Evolutionary conservation across 2,888 invertebrate genomes (phyloP).

Genomic region (Coelinius sp.): DNA sequence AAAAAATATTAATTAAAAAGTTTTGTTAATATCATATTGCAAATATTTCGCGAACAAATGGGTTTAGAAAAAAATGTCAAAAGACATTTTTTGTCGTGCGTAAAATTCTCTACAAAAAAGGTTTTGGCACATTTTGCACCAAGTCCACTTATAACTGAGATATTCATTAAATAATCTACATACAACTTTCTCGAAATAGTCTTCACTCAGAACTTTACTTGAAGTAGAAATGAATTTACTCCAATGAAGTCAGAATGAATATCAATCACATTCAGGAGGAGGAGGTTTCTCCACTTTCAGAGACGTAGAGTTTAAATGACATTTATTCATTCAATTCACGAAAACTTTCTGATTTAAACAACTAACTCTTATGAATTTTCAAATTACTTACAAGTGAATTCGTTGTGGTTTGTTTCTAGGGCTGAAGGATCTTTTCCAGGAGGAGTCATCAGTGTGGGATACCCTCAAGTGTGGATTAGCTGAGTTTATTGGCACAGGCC

Average conservation of each 20-base stretch:
- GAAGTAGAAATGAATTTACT: not conserved
- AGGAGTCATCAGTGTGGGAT: constrained; percentile 53
- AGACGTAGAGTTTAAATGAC: not conserved
- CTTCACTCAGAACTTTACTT: not conserved
- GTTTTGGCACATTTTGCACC: too few species aligned
- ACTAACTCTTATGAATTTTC: not conserved
- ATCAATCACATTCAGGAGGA: not conserved
- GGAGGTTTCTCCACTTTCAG: not conserved
- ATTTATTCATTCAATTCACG: not conserved
- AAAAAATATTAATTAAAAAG: too few species aligned
- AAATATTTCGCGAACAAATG: too few species aligned
- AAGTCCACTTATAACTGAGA: too few species aligned
- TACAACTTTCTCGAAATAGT: not conserved
- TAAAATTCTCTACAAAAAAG: too few species aligned
- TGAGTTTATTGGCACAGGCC: constrained; percentile 79
- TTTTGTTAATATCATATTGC: too few species aligned
- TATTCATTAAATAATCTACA: not conserved
- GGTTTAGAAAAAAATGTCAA: too few species aligned
- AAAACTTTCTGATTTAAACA: not conserved
- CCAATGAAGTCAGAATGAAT: not conserved
- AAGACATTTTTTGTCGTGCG: too few species aligned
- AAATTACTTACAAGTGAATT: not conserved
- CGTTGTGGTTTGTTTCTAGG: constrained; percentile 50
- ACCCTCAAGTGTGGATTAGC: constrained; percentile 70
- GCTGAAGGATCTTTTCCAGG: constrained; percentile 54